Conservation (phyloP, 2,113 vertebrate genomes). For the Progne subis region DNA sequence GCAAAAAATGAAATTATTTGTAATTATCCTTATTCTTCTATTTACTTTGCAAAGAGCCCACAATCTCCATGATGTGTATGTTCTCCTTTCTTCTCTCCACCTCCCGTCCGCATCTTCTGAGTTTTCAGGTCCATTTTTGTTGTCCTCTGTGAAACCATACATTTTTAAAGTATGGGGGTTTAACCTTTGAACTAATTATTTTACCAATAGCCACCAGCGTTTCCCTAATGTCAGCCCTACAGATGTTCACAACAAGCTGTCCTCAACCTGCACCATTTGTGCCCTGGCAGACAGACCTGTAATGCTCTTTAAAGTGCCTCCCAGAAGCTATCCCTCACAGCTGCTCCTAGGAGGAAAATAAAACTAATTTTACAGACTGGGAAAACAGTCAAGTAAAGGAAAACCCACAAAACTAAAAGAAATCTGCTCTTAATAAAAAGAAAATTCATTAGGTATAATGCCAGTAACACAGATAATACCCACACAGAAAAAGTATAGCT, state of each 20-base stretch:
- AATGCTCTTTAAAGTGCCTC: background rate
- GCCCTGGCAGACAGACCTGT: background rate
- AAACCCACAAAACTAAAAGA: background rate
- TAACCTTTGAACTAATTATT: background rate
- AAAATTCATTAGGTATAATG: background rate
- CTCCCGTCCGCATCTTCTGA: background rate
- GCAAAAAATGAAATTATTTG: background rate
- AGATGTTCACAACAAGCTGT: background rate
- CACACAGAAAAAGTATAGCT: background rate
- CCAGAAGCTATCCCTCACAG: background rate
- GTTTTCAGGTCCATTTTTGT: background rate
- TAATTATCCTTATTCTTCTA: background rate
- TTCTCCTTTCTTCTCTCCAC: background rate
- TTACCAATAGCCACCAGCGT: rapidly evolving
- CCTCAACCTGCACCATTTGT: background rate
- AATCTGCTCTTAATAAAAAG: background rate
- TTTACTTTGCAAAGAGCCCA: background rate
- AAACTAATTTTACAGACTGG: background rate
- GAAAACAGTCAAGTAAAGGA: background rate
- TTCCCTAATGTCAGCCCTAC: background rate
- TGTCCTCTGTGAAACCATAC: background rate
- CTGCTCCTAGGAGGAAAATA: background rate
- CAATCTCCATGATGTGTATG: rapidly evolving
- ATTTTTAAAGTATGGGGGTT: background rate
- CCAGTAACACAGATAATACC: background rate